phyloP scores from a whole-genome alignment of 2,113 vertebrate species.

The Gallinago undulata region DNA sequence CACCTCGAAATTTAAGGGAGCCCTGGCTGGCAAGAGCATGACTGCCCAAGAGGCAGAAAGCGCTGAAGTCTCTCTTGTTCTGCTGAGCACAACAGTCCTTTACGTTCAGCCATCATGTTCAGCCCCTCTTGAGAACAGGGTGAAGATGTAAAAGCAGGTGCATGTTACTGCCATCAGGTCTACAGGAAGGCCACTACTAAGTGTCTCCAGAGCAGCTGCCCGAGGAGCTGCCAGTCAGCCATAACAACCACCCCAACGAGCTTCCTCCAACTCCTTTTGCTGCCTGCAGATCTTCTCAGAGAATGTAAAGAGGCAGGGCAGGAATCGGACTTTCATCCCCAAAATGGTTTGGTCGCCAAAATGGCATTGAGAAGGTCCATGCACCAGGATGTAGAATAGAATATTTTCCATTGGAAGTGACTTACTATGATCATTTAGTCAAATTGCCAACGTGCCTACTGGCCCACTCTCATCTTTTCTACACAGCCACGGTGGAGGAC shows the following conservation, averaged over 20 bases:
- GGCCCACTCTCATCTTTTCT: not conserved
- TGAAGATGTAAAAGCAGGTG: not conserved
- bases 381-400: not conserved
- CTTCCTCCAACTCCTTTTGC: not conserved
- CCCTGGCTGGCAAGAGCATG: not conserved
- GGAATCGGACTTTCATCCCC: not conserved
- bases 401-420: not conserved
- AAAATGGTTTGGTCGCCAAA: not conserved
- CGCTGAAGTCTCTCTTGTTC: not conserved
- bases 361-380: not conserved
- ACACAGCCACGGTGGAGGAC: not conserved
- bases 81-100: not conserved
- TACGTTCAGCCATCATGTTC: not conserved
- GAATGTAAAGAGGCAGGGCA: not conserved
- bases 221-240: not conserved
- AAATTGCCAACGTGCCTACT: not conserved
- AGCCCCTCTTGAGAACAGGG: not conserved
- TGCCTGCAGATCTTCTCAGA: not conserved
- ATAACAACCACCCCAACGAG: not conserved
- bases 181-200: not conserved
- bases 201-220: not conserved
- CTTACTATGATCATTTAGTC: not conserved
- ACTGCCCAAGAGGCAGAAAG: not conserved
- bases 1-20: not conserved
- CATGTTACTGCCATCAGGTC: not conserved